phyloP scores from a whole-genome alignment of 2,888 invertebrate species.

The Habroteleia sp. region DNA sequence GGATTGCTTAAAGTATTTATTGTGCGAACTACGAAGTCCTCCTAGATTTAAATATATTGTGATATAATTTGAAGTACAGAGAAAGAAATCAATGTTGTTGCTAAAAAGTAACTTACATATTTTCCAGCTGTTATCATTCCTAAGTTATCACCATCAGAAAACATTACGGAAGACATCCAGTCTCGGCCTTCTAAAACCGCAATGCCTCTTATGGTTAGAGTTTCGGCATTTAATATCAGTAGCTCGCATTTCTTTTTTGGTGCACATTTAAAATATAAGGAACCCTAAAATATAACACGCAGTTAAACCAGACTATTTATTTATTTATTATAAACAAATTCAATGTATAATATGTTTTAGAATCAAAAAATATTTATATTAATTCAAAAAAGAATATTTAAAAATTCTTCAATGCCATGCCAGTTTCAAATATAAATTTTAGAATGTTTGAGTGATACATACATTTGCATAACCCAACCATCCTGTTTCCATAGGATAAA shows the following conservation, averaged over 20 bases:
- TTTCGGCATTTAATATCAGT: conserved; percentile 81
- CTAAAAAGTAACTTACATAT: conserved; percentile 84
- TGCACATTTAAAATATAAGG: conserved; percentile 88
- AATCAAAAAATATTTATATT: no score
- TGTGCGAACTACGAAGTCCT: conserved; percentile 90
- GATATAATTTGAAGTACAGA: no score
- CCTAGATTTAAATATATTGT: conserved; percentile 83
- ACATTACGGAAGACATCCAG: conserved; percentile 82
- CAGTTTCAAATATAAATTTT: no score
- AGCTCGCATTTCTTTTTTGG: conserved; percentile 79
- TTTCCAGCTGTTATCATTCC: conserved; percentile 90
- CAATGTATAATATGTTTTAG: no score
- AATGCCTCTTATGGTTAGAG: conserved; percentile 82
- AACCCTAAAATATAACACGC: conserved; percentile 84
- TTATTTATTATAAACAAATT: background rate
- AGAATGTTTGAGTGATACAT: conserved; percentile 75
- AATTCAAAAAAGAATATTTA: no score
- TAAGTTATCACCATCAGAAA: conserved; percentile 90
- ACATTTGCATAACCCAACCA: conserved; percentile 94
- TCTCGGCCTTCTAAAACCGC: conserved; percentile 79
- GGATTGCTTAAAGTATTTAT: conserved; percentile 85
- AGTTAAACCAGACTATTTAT: no score
- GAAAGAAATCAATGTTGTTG: no score
- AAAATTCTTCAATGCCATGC: no score
- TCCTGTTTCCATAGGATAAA: conserved; percentile 89